phyloP scores from a whole-genome alignment of 2,888 invertebrate species.

The Dascillus cervinus region DNA sequence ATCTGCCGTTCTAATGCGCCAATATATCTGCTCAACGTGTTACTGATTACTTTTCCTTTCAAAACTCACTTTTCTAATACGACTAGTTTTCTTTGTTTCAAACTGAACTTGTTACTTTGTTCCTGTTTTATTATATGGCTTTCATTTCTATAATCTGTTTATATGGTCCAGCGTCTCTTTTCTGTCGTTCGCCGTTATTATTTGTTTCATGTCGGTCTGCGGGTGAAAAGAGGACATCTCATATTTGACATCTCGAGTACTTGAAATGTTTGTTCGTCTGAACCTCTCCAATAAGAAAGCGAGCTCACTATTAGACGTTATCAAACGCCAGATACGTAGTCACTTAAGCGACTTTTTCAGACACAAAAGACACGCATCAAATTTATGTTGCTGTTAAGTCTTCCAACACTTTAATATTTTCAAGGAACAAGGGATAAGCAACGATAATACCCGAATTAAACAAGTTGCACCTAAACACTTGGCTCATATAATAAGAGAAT shows the following conservation, averaged over 20 bases:
- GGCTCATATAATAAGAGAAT: constrained; percentile 25
- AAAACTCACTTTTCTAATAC: constrained; percentile 24
- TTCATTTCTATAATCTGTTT: constrained; percentile 23
- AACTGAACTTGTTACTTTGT: constrained; percentile 21
- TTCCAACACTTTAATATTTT: background rate
- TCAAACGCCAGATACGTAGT: no score
- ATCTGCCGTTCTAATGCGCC: constrained; percentile 28
- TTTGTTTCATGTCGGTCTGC: constrained; percentile 15
- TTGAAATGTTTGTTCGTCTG: constrained; percentile 7
- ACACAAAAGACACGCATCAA: no score
- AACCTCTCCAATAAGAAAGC: background rate
- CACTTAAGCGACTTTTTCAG: no score
- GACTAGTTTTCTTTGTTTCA: constrained; percentile 20
- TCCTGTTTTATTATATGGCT: constrained; percentile 20
- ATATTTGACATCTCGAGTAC: constrained; percentile 10
- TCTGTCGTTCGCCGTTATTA: constrained; percentile 17
- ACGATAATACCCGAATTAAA: constrained; percentile 22
- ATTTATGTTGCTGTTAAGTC: no score
- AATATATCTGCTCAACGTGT: constrained; percentile 30
- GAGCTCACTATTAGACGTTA: no score
- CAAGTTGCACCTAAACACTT: constrained; percentile 20
- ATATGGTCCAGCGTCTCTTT: constrained; percentile 18
- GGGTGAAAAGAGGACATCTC: constrained; percentile 9
- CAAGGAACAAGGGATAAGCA: constrained; percentile 15
- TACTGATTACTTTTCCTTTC: constrained; percentile 31